These are phyloP conservation scores for Hormaphis cornu DNA, from an alignment of 1,140 invertebrate species.

Conservation along the genomic window DNA sequence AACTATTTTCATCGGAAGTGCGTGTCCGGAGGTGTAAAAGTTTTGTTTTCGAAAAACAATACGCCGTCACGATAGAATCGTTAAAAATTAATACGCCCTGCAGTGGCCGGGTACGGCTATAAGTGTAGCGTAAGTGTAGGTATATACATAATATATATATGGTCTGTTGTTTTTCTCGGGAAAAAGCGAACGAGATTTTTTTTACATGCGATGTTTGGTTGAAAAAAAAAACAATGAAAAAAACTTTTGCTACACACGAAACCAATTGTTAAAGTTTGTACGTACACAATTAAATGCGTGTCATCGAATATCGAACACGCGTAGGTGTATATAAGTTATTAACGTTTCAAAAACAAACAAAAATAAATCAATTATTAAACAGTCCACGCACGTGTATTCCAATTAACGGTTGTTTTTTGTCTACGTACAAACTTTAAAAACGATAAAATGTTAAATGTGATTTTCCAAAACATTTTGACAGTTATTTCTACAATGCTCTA, in stretches of 20 bases:
- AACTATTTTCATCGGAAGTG: constrained; percentile 12
- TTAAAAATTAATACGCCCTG: constrained; percentile 25
- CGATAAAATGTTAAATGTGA: neutral
- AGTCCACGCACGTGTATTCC: too few species aligned
- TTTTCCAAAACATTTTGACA: neutral
- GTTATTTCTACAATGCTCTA: neutral
- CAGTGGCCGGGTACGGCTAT: too few species aligned
- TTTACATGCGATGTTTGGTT: constrained; percentile 15
- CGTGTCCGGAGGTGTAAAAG: constrained; percentile 25
- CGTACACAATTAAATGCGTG: neutral
- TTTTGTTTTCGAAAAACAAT: constrained; percentile 29
- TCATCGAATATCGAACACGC: neutral
- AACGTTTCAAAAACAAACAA: constrained; percentile 14
- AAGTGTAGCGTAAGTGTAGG: too few species aligned
- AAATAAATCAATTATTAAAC: constrained; percentile 5
- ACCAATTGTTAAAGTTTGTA: constrained; percentile 19
- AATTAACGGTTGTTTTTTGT: neutral
- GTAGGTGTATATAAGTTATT: neutral
- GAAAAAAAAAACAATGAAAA: too few species aligned
- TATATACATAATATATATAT: too few species aligned
- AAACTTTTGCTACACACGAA: constrained; percentile 19
- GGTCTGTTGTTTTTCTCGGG: neutral
- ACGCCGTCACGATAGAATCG: constrained; percentile 22
- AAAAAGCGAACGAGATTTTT: neutral
- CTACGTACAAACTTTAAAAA: neutral